Conservation (phyloP, 2,888 invertebrate species). For the Xanthorhoe designata region DNA sequence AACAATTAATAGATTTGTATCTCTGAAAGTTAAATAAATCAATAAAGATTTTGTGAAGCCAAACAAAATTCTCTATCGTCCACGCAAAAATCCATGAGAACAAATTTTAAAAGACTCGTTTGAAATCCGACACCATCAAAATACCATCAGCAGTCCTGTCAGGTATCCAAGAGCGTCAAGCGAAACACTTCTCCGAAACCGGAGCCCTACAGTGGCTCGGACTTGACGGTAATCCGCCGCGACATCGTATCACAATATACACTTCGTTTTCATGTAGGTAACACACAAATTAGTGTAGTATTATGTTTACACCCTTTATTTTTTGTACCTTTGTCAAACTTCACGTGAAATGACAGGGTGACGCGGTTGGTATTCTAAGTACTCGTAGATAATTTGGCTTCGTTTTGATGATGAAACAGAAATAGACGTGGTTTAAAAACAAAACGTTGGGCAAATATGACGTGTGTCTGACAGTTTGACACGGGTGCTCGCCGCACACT, state of each 20-base stretch:
- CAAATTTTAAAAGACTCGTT: constrained; percentile 35
- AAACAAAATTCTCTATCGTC: constrained; percentile 13
- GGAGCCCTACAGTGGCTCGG: constrained; percentile 59
- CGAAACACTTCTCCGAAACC: constrained; percentile 82
- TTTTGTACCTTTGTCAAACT: constrained; percentile 69
- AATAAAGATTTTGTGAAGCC: constrained; percentile 13
- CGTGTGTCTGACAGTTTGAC: constrained; percentile 81
- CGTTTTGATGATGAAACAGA: constrained; percentile 55
- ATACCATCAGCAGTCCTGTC: constrained; percentile 55
- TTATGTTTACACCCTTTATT: constrained; percentile 76
- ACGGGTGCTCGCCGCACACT: constrained; percentile 76
- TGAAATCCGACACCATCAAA: constrained; percentile 52
- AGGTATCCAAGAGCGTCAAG: constrained; percentile 72
- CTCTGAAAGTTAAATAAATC: neutral
- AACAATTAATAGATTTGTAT: neutral
- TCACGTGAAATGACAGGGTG: constrained; percentile 65
- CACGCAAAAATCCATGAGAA: constrained; percentile 25
- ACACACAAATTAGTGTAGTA: constrained; percentile 79
- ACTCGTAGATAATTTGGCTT: constrained; percentile 38
- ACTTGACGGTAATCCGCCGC: constrained; percentile 65
- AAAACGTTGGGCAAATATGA: constrained; percentile 74
- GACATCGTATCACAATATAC: constrained; percentile 81
- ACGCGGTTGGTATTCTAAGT: constrained; percentile 49
- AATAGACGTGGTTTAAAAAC: constrained; percentile 67
- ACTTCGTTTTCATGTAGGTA: constrained; percentile 73